A percentile compares a stretch with the other conserved stretches of the same genome.
Conservation (phyloP, 2,113 vertebrate species). For the Dromaius novaehollandiae region DNA sequence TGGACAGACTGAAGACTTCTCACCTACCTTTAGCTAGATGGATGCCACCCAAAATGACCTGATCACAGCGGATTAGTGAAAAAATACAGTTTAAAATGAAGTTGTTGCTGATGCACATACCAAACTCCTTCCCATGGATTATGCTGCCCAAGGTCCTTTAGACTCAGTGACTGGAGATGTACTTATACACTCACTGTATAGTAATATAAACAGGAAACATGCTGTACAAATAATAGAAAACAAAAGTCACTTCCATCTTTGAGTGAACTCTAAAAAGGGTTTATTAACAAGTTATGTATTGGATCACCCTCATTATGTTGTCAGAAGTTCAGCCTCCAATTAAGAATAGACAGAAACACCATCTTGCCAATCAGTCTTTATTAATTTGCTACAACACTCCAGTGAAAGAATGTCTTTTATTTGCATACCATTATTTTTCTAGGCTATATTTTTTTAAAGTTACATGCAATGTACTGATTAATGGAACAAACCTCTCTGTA, state of each 20-base stretch:
- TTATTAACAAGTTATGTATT: not conserved
- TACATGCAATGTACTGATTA: not conserved
- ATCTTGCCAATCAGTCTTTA: not conserved
- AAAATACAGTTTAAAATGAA: not conserved
- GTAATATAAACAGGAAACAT: not conserved
- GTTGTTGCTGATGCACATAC: not conserved
- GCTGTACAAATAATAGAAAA: not conserved
- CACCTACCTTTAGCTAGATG: not conserved
- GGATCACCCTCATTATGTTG: not conserved
- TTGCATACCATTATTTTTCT: not conserved
- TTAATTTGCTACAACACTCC: not conserved
- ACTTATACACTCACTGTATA: not conserved
- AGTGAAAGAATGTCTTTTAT: not conserved
- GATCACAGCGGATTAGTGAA: not conserved
- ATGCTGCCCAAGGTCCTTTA: not conserved
- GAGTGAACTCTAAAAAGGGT: not conserved
- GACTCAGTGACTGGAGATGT: accelerated
- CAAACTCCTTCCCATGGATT: not conserved
- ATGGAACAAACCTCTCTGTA: not conserved
- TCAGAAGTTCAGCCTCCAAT: not conserved
- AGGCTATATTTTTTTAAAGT: not conserved
- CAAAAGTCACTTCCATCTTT: not conserved
- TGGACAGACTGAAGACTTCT: not conserved
- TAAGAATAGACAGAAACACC: not conserved
- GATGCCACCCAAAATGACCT: not conserved